These are phyloP conservation scores for Heliocidaris tuberculata DNA, from an alignment of 35 echinoderm and acorn worm species.

Conservation along the genomic window DNA sequence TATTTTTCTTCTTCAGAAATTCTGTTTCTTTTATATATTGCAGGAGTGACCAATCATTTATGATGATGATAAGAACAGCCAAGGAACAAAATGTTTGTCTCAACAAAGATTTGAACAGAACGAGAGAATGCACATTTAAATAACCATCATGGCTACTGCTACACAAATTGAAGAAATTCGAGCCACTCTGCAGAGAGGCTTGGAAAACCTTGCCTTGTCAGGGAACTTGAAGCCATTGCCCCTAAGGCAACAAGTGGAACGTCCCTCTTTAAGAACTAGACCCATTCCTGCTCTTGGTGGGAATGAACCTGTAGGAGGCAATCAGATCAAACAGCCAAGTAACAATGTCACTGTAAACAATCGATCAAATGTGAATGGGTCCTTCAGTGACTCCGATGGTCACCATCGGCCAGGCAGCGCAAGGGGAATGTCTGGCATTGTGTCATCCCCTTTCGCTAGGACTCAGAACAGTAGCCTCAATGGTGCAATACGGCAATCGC, in stretches of 20 bases:
- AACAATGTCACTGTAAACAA: background rate
- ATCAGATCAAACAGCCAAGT: conserved; percentile 5
- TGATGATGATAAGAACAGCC: background rate
- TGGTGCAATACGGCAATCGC: background rate
- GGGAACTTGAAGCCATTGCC: conserved; percentile 86
- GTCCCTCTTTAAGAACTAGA: conserved; percentile 62
- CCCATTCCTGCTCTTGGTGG: background rate
- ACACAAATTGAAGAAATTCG: conserved; percentile 82
- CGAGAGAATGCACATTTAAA: background rate
- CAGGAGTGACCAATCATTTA: background rate
- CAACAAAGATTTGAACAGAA: conserved; percentile 12
- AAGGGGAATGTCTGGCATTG: conserved; percentile 11
- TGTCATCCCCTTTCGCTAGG: conserved; percentile 29
- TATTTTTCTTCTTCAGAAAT: no score
- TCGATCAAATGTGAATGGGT: background rate
- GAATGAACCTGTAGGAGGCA: conserved; percentile 1
- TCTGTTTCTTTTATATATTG: background rate
- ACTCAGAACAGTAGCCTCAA: conserved; percentile 21
- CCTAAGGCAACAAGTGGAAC: conserved; percentile 72
- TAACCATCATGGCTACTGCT: conserved; percentile 74
- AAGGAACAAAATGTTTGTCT: background rate
- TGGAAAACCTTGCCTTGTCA: conserved; percentile 89
- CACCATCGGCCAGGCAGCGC: background rate
- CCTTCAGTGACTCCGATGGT: background rate
- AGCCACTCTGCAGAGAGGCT: conserved; percentile 84